Evolutionary conservation across 2,888 invertebrate genomes (phyloP).

Genomic region (Mesoligia furuncula): DNA sequence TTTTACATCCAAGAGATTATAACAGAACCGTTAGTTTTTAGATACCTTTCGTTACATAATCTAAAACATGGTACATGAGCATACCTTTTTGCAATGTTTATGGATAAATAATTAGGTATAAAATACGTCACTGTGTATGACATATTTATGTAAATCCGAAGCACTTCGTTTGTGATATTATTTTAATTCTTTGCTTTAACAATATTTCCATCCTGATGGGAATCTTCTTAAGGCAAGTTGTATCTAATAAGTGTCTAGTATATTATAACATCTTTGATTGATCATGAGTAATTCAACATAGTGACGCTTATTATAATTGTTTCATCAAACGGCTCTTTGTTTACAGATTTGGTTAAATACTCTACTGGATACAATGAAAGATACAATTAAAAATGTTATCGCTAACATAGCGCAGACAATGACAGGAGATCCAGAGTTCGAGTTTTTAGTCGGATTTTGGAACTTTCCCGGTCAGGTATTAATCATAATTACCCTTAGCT

Average conservation of each 20-base stretch:
- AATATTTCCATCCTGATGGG: not conserved
- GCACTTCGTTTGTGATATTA: not conserved
- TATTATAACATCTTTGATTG: not conserved
- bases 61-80: not conserved
- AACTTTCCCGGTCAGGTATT: slow-evolving; percentile 94
- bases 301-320: not conserved
- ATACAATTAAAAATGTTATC: slow-evolving; percentile 94
- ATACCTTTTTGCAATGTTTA: not conserved
- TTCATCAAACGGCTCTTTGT: not conserved
- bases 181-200: not conserved
- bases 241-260: not conserved
- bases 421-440: slow-evolving; percentile 93
- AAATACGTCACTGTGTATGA: not conserved
- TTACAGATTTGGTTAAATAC: slow-evolving; percentile 93
- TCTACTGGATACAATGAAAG: slow-evolving; percentile 93
- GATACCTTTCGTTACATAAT: not conserved
- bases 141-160: not conserved
- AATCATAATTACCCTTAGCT: no score
- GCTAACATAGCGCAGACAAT: slow-evolving; percentile 92
- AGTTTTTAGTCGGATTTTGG: slow-evolving; percentile 93
- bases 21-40: not conserved
- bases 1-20: not conserved
- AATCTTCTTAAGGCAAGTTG: not conserved
- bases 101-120: not conserved
- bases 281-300: not conserved